A percentile compares a stretch with the other conserved stretches of the same genome.
Evolutionary conservation across 2,888 invertebrate genomes (phyloP).

Genomic region (Epirrita christyi): DNA sequence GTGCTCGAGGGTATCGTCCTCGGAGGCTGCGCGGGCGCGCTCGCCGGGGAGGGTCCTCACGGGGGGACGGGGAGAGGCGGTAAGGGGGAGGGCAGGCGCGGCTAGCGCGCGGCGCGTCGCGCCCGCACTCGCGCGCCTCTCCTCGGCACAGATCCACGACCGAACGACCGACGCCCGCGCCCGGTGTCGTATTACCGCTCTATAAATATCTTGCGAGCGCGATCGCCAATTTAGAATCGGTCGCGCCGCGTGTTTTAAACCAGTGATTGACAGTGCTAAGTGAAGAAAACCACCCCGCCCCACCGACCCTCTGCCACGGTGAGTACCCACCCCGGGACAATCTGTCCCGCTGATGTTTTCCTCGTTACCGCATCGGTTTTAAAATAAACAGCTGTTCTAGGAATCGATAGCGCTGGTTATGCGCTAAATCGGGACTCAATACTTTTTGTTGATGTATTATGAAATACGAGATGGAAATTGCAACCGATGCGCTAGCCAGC

Average conservation of each 20-base stretch:
- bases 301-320: conserved; percentile 59
- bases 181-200: conserved; percentile 83
- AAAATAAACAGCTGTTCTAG: conserved; percentile 80
- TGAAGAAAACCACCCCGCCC: conserved; percentile 70
- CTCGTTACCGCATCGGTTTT: conserved; percentile 68
- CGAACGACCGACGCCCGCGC: conserved; percentile 75
- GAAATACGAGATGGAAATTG: conserved; percentile 60
- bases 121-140: conserved; percentile 72
- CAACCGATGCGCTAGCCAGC: conserved; percentile 5
- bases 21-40: conserved; percentile 56
- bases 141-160: conserved; percentile 67
- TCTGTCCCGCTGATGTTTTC: conserved; percentile 49
- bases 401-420: conserved; percentile 70
- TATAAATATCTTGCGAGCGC: conserved; percentile 81
- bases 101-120: conserved; percentile 29
- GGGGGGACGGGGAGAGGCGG: conserved; percentile 28
- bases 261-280: conserved; percentile 84
- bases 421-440: conserved; percentile 74
- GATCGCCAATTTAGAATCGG: conserved; percentile 83
- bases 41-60: conserved; percentile 18
- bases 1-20: conserved; percentile 71
- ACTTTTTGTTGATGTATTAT: conserved; percentile 50
- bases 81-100: conserved; percentile 33
- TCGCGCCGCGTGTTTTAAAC: conserved; percentile 81
- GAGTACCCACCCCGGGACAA: conserved; percentile 63